Base-by-base conservation (phyloP, 2,113 vertebrate genomes). In the Rhinolophus ferrumequinum region DNA sequence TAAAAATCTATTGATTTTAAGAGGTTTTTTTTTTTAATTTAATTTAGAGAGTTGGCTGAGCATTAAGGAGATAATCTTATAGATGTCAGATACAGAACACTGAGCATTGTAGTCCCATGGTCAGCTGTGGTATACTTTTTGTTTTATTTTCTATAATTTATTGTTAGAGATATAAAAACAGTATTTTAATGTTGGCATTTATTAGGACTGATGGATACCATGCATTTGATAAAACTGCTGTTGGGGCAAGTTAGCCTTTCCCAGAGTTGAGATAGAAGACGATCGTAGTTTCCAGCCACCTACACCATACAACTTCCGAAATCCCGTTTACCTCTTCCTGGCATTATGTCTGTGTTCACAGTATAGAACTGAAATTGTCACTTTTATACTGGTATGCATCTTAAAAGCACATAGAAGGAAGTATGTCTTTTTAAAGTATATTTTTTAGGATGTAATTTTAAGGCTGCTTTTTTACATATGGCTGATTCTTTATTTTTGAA, bases 401-500 rank as follows among this genome's bases (percentile, higher is more conserved):
- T 79, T 76, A 9, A 89, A 93, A 96, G 64, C 16, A 56, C 26
- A 11, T 75, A 47, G 4, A 38, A 33, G 9, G n/a, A 75, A 62
- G 2, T 62, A 7, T 58, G 26, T 67, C 47, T 85, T 84, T 84
- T 88, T 64, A 88, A 47, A n/a, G 38, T 84, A 1, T 44, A 62
- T 24, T 79, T 79, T 91, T 58, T 73, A 47, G 38, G 30, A 47
- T 92, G 2, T 87, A 80, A 82, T 88, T 93, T 88, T 66, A 87
- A 62, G n/a, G 15, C 26, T 72, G 19, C 13, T 64, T 83, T 88
- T 92, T 75, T 33, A 54, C 16, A 30, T 58, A 18, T 58, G 58
- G n/a, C 41, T 87, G 35, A 52, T 76, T 87, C 33, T 83, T 50
- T 62, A 24, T 26, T 96, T 96, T 93, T 93, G 44, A 54, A 92